phyloP scores from a whole-genome alignment of 1,140 invertebrate species.

The Macrobrachium rosenbergii region DNA sequence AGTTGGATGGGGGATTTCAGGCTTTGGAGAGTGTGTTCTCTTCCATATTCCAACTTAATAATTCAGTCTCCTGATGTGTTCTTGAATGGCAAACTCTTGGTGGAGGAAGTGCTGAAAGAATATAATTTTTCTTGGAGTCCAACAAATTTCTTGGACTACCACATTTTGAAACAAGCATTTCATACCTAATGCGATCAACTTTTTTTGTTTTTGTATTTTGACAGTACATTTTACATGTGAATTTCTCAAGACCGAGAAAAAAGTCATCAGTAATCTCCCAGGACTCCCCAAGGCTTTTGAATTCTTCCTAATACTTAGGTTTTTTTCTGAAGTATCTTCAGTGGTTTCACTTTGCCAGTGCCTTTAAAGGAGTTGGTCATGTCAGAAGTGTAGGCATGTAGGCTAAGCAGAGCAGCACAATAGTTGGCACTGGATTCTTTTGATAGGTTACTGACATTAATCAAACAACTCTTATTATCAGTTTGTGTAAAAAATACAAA shows the following conservation, averaged over 20 bases:
- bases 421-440: not conserved
- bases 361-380: slow-evolving; percentile 29
- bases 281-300: no score
- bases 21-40: slow-evolving; percentile 13
- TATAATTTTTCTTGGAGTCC: slow-evolving; percentile 24
- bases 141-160: not conserved
- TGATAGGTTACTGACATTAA: slow-evolving; percentile 6
- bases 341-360: slow-evolving; percentile 21
- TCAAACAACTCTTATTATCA: not conserved
- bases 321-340: not conserved
- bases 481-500: not conserved
- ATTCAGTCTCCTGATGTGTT: slow-evolving; percentile 5
- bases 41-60: no score
- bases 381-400: slow-evolving; percentile 20
- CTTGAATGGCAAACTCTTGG: slow-evolving; percentile 11
- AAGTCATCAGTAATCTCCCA: no score
- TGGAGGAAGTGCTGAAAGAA: slow-evolving; percentile 16
- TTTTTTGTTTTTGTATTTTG: no score
- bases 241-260: no score
- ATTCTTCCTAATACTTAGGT: not conserved
- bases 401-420: slow-evolving; percentile 4
- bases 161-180: no score
- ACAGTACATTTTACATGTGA: no score
- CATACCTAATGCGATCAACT: no score
- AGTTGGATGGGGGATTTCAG: slow-evolving; percentile 31